Conservation (phyloP, 2,113 vertebrate species). For the Leptocoma aspasia region DNA sequence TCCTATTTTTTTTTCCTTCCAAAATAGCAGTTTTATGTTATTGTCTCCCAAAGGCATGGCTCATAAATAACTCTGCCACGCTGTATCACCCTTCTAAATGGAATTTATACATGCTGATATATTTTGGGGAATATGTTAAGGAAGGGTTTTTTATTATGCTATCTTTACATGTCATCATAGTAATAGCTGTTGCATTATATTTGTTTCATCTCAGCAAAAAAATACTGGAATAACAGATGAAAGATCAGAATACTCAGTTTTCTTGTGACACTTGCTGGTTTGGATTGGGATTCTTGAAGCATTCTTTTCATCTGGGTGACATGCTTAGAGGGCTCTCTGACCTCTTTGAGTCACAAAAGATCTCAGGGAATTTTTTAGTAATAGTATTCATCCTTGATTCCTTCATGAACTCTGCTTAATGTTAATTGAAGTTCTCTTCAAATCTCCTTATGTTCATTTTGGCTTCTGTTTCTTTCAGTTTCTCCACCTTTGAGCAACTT, state of each 20-base stretch:
- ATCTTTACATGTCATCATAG: conserved; percentile 71
- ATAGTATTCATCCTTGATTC: neutral
- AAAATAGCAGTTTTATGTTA: conserved; percentile 48
- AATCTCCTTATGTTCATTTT: neutral
- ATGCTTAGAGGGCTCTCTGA: neutral
- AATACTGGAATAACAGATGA: conserved; percentile 65
- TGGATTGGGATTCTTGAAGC: neutral
- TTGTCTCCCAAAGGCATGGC: conserved; percentile 57
- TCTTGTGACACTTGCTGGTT: conserved; percentile 37
- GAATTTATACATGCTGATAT: conserved; percentile 61
- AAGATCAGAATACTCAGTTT: conserved; percentile 53
- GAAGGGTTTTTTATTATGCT: conserved; percentile 72
- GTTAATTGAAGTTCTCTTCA: neutral
- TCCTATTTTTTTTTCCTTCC: neutral
- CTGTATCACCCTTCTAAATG: conserved; percentile 73
- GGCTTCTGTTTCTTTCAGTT: neutral
- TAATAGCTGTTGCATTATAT: conserved; percentile 69
- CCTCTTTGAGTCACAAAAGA: neutral
- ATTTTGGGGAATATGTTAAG: conserved; percentile 74
- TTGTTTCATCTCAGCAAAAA: conserved; percentile 72
- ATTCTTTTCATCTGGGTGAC: neutral
- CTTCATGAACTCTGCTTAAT: neutral
- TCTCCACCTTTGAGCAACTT: neutral
- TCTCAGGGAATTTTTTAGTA: neutral
- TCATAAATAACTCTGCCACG: conserved; percentile 75